Evolutionary conservation across 2,113 vertebrate genomes (phyloP), one percentile per base, ranked within the genome.

Genomic region (Perca fluviatilis): DNA sequence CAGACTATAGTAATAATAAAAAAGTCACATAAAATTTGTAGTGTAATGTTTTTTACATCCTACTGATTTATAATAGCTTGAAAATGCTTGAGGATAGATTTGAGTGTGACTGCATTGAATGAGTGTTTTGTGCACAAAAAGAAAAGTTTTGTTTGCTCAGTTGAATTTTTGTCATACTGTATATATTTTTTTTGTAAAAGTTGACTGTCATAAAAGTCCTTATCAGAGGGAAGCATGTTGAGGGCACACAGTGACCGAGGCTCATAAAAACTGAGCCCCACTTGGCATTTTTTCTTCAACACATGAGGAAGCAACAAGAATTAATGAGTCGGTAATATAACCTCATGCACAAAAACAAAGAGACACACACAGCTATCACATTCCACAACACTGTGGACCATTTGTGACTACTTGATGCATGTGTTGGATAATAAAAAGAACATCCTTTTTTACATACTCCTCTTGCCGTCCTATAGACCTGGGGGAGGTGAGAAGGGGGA

Each of bases 221-320:
- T 87, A 92, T 93, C 91, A 85, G 75, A 82, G 86, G 86, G 85
- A 91, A 93, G 80, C 90, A 90, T 84, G 77, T 74, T 77, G 76
- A 72, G 77, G 77, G 40, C 56, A 68, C 53, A 70, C 11, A 18
- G 53, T 33, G 58, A 67, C 57, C 8, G 57, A 74, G 54, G 51
- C 87, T 85, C 83, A 80, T 91, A 89, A 92, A 88, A 88, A 72
- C 53, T 57, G 58, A 27, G 74, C 56, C 63, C 66, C 88, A 49
- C 54, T 78, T 51, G 53, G 33, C 53, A 30, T 61, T 50, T 81
- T 87, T 87, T 86, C 75, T 77, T 77, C 70, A 70, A 53, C 64
- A 58, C 62, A 25, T 40, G 50, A 77, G 71, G 72, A 79, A 54
- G 50, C 12, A 0, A 69, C 49, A 36, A 69, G 0, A 36, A 69